Base-by-base conservation (phyloP, 1,140 invertebrate species). In the Andrena cerasifolii region DNA sequence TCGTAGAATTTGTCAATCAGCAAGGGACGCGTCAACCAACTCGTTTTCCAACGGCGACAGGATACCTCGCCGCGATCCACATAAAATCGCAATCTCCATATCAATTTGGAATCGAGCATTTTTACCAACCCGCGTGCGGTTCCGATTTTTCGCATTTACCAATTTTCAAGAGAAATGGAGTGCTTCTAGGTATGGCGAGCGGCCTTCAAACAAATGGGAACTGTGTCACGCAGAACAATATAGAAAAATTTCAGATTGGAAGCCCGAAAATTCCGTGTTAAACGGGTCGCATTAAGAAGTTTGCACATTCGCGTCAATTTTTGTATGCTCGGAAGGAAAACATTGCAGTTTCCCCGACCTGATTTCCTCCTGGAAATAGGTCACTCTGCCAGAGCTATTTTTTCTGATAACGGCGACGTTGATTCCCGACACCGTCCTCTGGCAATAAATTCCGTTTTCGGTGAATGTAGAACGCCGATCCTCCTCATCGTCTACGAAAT, bases 101-200 rank as follows among this genome's bases (percentile, higher is more conserved):
- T 66, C 74, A 82, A 80, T 80, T 76, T 82, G 26, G 31, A 76
- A 66, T 70, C 63, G 40, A 62, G 70, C 40, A 26, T 45, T 43
- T 61, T 65, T 70, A 66, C 43, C 43, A 54, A 5, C 8, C 5
- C 4, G 16, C 18, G n/a, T 28, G 47, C 31, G 33, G 45, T 78
- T 54, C 59, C 54, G 33, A n/a, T 26, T 56, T 47, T 63, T 6
- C 5, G 3, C 47, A 26, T 62, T 62, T 26, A 53, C 31, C 12
- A 28, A 67, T 36, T 62, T 68, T 66, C 47, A 33, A 10, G 21
- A 21, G 53, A 18, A n/a, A 18, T 1, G 51, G 8, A n/a, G 0
- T 24, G 10, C 6, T 18, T 14, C n/a, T n/a, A n/a, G n/a, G n/a
- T n/a, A n/a, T n/a, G n/a, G n/a, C n/a, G n/a, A n/a, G n/a, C n/a